A percentile compares a stretch with the other conserved stretches of the same genome.
These are phyloP conservation scores for Dicrurus megarhynchus DNA, from an alignment of 2,113 vertebrate genomes.

Conservation along the genomic window DNA sequence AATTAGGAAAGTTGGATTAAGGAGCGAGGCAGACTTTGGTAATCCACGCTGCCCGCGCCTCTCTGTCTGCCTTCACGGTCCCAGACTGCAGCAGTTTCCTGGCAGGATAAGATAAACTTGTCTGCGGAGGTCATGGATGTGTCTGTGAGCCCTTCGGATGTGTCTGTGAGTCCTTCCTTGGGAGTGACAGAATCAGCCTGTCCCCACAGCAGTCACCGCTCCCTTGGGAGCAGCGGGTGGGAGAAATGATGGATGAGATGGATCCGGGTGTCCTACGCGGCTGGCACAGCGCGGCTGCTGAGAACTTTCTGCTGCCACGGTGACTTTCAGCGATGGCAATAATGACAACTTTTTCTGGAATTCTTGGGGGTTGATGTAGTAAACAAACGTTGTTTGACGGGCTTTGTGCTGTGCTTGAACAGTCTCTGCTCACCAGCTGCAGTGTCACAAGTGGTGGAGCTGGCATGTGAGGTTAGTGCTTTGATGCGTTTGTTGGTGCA, in stretches of 20 bases:
- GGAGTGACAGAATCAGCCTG: neutral
- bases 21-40: neutral
- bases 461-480: neutral
- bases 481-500: neutral
- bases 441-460: neutral
- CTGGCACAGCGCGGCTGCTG: neutral
- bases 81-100: neutral
- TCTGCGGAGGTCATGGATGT: neutral
- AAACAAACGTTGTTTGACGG: neutral
- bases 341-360: conserved; percentile 16
- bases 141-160: neutral
- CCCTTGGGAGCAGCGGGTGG: neutral
- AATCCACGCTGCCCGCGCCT: neutral
- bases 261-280: neutral
- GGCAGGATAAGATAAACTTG: neutral
- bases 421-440: neutral
- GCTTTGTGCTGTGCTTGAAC: neutral
- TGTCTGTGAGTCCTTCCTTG: neutral
- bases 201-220: rapidly evolving
- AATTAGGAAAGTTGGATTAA: neutral
- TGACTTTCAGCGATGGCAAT: neutral
- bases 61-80: neutral
- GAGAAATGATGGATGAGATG: neutral
- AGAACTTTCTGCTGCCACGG: neutral
- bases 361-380: neutral